Conservation (phyloP, 2,113 vertebrate species). For the Pelusios castaneus region DNA sequence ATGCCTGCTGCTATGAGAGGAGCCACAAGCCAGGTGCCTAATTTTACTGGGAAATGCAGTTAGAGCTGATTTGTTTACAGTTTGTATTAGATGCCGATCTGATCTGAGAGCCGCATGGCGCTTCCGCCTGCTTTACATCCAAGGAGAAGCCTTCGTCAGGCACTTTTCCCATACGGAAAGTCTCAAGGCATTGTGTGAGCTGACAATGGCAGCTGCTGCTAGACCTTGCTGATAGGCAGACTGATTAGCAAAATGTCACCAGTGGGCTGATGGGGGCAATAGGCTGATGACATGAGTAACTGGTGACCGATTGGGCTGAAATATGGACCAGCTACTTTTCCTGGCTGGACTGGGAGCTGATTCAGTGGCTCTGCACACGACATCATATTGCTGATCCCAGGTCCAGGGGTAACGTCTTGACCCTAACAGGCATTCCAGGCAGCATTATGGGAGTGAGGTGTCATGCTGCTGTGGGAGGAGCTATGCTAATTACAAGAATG, state of each 20-base stretch:
- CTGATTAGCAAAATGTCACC: neutral
- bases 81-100: neutral
- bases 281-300: accelerated
- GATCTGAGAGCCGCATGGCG: neutral
- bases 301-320: neutral
- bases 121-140: neutral
- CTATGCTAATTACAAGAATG: neutral
- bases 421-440: neutral
- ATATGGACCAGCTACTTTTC: neutral
- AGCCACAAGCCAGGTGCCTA: neutral
- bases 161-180: neutral
- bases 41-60: neutral
- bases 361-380: accelerated
- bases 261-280: neutral
- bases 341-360: neutral
- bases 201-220: neutral
- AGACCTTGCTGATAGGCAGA: neutral
- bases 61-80: no score
- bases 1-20: neutral
- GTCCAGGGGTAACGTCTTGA: neutral
- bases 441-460: neutral
- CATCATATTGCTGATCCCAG: neutral
- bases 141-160: neutral
- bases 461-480: neutral
- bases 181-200: neutral